A percentile compares a stretch with the other conserved stretches of the same genome.
Evolutionary conservation across 2,113 vertebrate species (phyloP).

Genomic region (Hippocampus zosterae): DNA sequence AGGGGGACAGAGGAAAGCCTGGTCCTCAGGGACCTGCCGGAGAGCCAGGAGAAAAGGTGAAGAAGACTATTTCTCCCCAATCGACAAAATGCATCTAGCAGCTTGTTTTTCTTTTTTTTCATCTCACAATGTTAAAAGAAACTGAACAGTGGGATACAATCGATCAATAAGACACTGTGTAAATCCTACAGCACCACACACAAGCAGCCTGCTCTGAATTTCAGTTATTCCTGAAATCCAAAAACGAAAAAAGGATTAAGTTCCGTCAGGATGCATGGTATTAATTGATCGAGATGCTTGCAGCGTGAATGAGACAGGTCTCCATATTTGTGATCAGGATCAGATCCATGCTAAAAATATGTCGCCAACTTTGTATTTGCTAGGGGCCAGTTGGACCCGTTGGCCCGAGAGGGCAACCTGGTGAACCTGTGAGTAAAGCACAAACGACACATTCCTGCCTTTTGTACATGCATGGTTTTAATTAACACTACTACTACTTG

Average conservation of each 20-base stretch:
- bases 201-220: constrained; percentile 31
- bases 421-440: constrained; percentile 82
- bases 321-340: constrained; percentile 27
- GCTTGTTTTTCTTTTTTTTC: constrained; percentile 14
- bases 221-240: constrained; percentile 19
- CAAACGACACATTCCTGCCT: background rate
- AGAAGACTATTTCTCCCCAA: constrained; percentile 14
- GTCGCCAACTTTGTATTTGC: constrained; percentile 26
- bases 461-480: background rate
- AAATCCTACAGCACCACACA: constrained; percentile 17
- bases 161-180: constrained; percentile 26
- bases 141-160: constrained; percentile 18
- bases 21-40: constrained; percentile 76
- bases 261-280: constrained; percentile 26
- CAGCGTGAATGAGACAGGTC: constrained; percentile 18
- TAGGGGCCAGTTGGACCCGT: constrained; percentile 81
- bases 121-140: constrained; percentile 19
- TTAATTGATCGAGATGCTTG: constrained; percentile 25
- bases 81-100: constrained; percentile 17
- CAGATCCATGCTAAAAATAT: constrained; percentile 21
- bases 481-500: background rate
- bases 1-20: constrained; percentile 83
- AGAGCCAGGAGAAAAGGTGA: constrained; percentile 80
- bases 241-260: background rate
- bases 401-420: constrained; percentile 82